These are phyloP conservation scores for Trilocha varians DNA, from an alignment of 2,888 invertebrate genomes.

Conservation along the genomic window DNA sequence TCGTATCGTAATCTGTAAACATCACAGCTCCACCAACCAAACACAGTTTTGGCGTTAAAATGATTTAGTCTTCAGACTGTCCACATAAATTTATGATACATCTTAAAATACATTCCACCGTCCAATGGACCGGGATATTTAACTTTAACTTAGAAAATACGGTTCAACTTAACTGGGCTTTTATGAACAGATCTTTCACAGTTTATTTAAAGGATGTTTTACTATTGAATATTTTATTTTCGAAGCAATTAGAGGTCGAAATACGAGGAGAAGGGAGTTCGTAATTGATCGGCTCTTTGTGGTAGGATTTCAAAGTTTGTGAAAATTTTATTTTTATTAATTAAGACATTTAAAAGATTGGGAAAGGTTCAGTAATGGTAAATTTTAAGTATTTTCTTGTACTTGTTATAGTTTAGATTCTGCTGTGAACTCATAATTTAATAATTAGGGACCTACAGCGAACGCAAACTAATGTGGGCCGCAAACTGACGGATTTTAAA, in stretches of 20 bases:
- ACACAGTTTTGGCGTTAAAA: constrained; percentile 61
- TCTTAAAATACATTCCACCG: constrained; percentile 39
- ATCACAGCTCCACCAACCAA: constrained; percentile 27
- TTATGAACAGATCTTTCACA: constrained; percentile 31
- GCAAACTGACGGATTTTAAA: too few species aligned
- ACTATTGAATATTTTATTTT: constrained; percentile 24
- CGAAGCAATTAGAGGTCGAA: constrained; percentile 41
- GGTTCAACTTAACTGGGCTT: constrained; percentile 9
- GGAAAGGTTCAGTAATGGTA: too few species aligned
- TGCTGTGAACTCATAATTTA: too few species aligned
- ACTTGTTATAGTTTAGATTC: too few species aligned
- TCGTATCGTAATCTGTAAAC: constrained; percentile 25
- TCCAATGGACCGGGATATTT: constrained; percentile 12
- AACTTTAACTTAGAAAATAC: background rate
- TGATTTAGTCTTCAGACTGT: constrained; percentile 49
- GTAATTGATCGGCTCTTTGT: constrained; percentile 15
- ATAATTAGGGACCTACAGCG: too few species aligned
- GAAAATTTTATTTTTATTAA: background rate
- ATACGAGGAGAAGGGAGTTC: constrained; percentile 22
- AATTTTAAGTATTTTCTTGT: too few species aligned
- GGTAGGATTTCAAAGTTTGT: background rate
- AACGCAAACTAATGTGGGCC: too few species aligned
- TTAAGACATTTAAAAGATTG: background rate
- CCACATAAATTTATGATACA: constrained; percentile 44
- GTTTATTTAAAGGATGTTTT: constrained; percentile 34